Evolutionary conservation across 2,113 vertebrate genomes (phyloP).

Genomic region (Atractosteus spatula): DNA sequence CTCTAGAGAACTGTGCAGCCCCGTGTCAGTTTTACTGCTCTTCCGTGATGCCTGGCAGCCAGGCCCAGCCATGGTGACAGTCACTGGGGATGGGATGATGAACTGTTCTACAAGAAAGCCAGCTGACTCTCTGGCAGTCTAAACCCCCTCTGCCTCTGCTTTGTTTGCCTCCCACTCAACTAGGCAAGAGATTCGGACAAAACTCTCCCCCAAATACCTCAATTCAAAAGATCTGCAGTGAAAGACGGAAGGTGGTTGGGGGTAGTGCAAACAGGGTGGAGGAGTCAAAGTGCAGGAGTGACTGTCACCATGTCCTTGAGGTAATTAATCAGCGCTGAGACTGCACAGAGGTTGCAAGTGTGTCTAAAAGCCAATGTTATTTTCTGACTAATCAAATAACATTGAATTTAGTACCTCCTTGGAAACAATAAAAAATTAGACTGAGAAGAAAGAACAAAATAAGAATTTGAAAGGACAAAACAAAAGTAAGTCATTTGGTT

Average conservation of each 20-base stretch:
- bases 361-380: slow-evolving; percentile 18
- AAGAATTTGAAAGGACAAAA: background rate
- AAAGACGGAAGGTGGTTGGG: background rate
- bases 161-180: slow-evolving; percentile 50
- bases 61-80: slow-evolving; percentile 33
- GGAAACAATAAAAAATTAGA: background rate
- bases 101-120: slow-evolving; percentile 60
- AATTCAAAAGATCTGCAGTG: slow-evolving; percentile 17
- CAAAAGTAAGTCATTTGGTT: slow-evolving; percentile 8
- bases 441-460: background rate
- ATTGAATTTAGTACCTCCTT: slow-evolving; percentile 5
- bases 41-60: slow-evolving; percentile 26
- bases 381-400: slow-evolving; percentile 14
- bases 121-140: slow-evolving; percentile 55
- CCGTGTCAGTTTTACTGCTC: slow-evolving; percentile 46
- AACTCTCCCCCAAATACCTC: slow-evolving; percentile 13
- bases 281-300: slow-evolving; percentile 31
- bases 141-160: slow-evolving; percentile 25
- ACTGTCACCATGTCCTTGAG: slow-evolving; percentile 58
- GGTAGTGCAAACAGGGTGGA: slow-evolving; percentile 11
- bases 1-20: slow-evolving; percentile 45
- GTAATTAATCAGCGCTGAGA: slow-evolving; percentile 65
- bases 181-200: background rate
- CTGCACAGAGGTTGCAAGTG: slow-evolving; percentile 33
- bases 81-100: slow-evolving; percentile 58